These are phyloP conservation scores for Brachypterus glaber DNA, from an alignment of 2,888 invertebrate species.

Conservation along the genomic window DNA sequence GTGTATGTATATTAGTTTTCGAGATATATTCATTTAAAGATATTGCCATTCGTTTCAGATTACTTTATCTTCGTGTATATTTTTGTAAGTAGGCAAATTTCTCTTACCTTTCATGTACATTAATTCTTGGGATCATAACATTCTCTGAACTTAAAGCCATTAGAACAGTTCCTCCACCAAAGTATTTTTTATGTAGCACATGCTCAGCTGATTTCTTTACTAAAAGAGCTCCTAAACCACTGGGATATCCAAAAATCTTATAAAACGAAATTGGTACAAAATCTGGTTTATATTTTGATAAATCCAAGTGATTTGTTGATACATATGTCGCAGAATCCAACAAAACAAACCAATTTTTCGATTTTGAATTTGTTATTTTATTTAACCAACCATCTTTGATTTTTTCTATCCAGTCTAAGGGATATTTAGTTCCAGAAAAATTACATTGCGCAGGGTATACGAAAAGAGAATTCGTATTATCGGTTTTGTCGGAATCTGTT, in stretches of 20 bases:
- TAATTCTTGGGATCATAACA: constrained; percentile 59
- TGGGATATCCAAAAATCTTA: constrained; percentile 94
- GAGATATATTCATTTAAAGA: no score
- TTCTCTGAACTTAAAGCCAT: constrained; percentile 65
- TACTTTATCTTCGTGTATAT: constrained; percentile 1
- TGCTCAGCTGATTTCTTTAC: constrained; percentile 56
- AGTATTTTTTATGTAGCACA: constrained; percentile 64
- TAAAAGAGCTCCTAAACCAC: constrained; percentile 84
- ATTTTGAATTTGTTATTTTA: constrained; percentile 31
- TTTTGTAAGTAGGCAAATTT: constrained; percentile 2
- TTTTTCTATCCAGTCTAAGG: constrained; percentile 58
- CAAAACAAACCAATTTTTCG: constrained; percentile 56
- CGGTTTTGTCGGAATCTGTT: constrained; percentile 2
- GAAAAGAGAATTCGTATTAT: constrained; percentile 52
- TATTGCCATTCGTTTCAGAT: not conserved
- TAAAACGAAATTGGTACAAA: constrained; percentile 92
- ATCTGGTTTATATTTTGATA: constrained; percentile 65
- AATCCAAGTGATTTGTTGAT: constrained; percentile 67
- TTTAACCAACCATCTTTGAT: constrained; percentile 53
- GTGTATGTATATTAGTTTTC: no score
- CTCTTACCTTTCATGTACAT: constrained; percentile 61
- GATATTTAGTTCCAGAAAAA: constrained; percentile 87
- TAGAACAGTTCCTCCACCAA: constrained; percentile 91
- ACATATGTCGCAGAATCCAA: constrained; percentile 82
- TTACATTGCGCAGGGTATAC: constrained; percentile 90